Percentiles rank a stretch among this genome's conserved stretches.
phyloP scores from a whole-genome alignment of 1,140 invertebrate genomes.

The Himalopsyche phryganea region DNA sequence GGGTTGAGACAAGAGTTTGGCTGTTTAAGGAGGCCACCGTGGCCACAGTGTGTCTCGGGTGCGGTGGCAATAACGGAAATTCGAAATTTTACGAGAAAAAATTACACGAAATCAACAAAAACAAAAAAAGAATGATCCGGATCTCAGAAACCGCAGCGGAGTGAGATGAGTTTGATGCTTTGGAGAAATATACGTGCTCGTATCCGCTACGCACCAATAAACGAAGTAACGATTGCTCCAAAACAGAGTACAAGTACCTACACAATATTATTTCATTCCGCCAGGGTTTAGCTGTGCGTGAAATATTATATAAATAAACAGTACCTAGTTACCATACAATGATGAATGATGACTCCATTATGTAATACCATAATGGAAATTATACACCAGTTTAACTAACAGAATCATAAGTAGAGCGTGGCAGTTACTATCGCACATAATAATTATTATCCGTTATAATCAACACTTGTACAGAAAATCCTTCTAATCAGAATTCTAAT shows the following conservation, averaged over 20 bases:
- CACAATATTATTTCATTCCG: neutral
- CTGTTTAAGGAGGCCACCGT: conserved; percentile 9
- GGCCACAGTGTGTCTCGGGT: neutral
- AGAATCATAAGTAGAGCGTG: too few species aligned
- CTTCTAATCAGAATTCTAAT: too few species aligned
- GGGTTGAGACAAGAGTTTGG: conserved; percentile 11
- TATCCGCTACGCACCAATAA: conserved; percentile 25
- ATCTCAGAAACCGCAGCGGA: conserved; percentile 21
- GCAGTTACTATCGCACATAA: too few species aligned
- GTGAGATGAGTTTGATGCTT: conserved; percentile 8
- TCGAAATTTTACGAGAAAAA: conserved; percentile 14
- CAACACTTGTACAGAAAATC: too few species aligned
- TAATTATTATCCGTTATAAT: too few species aligned
- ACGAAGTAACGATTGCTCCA: conserved; percentile 16
- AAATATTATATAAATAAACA: too few species aligned
- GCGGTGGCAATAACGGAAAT: conserved; percentile 15
- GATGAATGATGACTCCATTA: too few species aligned
- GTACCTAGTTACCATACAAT: too few species aligned
- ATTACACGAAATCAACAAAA: conserved; percentile 18
- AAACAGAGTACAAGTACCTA: neutral
- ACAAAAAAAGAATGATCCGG: conserved; percentile 17
- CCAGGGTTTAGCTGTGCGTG: too few species aligned
- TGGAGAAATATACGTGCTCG: neutral
- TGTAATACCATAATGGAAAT: too few species aligned
- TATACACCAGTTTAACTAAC: too few species aligned